These are phyloP conservation scores for Ellobius talpinus DNA, from an alignment of 2,113 vertebrate genomes.

Conservation along the genomic window DNA sequence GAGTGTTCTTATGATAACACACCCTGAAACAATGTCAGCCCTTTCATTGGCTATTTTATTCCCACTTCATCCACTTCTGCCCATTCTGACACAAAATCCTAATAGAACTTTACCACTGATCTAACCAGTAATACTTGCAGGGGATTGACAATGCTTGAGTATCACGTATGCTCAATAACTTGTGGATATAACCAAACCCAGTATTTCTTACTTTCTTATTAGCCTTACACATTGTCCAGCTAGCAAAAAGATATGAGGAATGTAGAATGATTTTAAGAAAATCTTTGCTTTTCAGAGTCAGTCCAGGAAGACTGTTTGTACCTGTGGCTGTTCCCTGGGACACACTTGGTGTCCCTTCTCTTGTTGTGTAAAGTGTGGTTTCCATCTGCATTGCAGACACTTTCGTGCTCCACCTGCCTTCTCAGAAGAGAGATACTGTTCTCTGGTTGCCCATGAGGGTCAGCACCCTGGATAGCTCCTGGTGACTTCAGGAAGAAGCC, in stretches of 20 bases:
- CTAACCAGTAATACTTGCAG: not conserved
- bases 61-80: not conserved
- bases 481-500: accelerated
- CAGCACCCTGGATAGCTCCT: not conserved
- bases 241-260: not conserved
- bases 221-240: no score
- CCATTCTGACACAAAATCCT: not conserved
- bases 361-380: not conserved
- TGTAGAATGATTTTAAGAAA: not conserved
- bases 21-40: not conserved
- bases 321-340: no score
- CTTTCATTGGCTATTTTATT: not conserved
- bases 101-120: no score
- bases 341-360: accelerated
- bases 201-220: not conserved
- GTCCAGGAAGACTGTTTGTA: not conserved
- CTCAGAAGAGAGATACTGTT: not conserved
- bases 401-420: accelerated
- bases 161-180: accelerated
- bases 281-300: not conserved
- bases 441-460: accelerated
- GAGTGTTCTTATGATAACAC: no score
- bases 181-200: not conserved
- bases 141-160: not conserved
- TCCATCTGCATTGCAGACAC: not conserved